A percentile compares a stretch with the other conserved stretches of the same genome.
Conservation (phyloP, 2,888 invertebrate genomes). For the Cacoxenus indagator region DNA sequence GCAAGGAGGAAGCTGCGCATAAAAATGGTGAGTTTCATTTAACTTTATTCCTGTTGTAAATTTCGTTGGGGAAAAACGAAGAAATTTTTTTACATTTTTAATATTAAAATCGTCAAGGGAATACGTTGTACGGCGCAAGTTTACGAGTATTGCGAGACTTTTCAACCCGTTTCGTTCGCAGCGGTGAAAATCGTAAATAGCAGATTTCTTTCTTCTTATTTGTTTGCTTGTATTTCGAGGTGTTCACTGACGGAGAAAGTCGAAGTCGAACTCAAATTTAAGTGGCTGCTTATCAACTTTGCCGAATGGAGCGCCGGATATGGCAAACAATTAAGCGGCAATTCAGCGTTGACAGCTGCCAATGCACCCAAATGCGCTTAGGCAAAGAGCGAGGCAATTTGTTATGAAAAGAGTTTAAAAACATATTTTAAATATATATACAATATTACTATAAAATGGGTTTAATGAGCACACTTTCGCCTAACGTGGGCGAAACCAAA, state of each 20-base stretch:
- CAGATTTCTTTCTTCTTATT: neutral
- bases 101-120: no score
- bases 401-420: neutral
- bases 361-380: neutral
- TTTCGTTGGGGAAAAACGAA: no score
- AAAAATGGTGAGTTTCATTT: conserved; percentile 35
- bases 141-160: neutral
- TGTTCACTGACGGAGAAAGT: neutral
- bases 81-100: no score
- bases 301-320: neutral
- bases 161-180: neutral
- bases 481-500: neutral
- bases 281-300: conserved; percentile 22
- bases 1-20: conserved; percentile 20
- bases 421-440: neutral
- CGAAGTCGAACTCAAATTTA: neutral
- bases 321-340: neutral
- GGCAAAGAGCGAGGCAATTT: neutral
- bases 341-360: neutral
- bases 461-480: neutral
- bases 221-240: neutral
- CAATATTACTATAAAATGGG: neutral
- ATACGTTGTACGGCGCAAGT: no score
- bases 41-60: neutral
- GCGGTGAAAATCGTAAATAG: neutral